Conservation (phyloP, 92 coral and sea anemone genomes). For the Umimayanthus chanpuru region DNA sequence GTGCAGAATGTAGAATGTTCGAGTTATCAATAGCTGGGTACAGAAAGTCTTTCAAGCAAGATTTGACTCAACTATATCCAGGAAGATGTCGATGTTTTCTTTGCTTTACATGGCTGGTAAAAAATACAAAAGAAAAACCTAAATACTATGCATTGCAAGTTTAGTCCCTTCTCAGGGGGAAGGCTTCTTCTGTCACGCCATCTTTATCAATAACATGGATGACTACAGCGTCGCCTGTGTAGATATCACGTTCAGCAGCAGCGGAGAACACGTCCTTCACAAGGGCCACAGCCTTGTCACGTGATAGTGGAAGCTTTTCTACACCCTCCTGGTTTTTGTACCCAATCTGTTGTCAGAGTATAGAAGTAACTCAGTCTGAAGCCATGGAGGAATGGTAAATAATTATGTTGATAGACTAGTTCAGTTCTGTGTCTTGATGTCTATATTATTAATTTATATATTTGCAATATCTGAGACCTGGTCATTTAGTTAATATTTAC, state of each 20-base stretch:
- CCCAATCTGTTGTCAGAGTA: constrained; percentile 75
- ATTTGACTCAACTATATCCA: not conserved
- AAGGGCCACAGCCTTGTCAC: constrained; percentile 89
- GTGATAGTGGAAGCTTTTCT: constrained; percentile 77
- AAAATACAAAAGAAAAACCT: constrained; percentile 2
- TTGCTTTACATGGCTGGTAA: not conserved
- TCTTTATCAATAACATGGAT: constrained; percentile 79
- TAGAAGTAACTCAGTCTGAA: not conserved
- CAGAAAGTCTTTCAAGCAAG: not conserved
- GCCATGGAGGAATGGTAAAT: too few species aligned
- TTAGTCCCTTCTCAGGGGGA: constrained; percentile 96
- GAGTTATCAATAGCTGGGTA: not conserved
- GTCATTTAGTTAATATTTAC: too few species aligned
- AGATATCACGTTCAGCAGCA: constrained; percentile 95
- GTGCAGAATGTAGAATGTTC: not conserved
- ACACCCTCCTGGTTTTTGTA: constrained; percentile 94
- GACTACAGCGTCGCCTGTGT: constrained; percentile 96
- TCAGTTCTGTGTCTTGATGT: too few species aligned
- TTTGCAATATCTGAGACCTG: too few species aligned
- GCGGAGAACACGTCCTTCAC: constrained; percentile 97
- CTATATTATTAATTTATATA: too few species aligned
- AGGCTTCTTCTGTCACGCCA: constrained; percentile 83
- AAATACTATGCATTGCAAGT: not conserved
- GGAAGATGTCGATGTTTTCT: not conserved
- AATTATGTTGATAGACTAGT: too few species aligned